Evolutionary conservation across 2,113 vertebrate genomes (phyloP).

Genomic region (Prionailurus bengalensis): DNA sequence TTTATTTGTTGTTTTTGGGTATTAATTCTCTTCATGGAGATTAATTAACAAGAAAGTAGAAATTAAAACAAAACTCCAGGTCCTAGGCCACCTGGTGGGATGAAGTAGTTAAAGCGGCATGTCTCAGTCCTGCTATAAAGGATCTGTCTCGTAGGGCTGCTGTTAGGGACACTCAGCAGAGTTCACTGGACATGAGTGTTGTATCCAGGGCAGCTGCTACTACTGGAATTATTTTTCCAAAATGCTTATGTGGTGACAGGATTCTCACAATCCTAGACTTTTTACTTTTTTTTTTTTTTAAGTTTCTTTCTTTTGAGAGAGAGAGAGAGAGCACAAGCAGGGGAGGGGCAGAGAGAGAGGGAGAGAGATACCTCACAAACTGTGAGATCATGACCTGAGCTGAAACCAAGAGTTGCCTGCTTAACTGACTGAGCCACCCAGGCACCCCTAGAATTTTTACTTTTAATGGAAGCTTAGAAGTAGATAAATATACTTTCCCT

Average conservation of each 20-base stretch:
- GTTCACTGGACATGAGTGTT: no score
- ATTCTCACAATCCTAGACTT: neutral
- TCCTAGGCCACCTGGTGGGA: neutral
- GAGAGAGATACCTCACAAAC: no score
- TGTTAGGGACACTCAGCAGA: neutral
- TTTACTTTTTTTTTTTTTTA: no score
- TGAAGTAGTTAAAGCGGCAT: no score
- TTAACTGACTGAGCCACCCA: no score
- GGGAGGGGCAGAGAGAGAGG: no score
- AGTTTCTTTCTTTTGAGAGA: no score
- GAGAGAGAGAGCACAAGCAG: no score
- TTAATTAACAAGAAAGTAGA: neutral
- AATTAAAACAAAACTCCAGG: neutral
- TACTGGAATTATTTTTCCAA: neutral
- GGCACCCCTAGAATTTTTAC: neutral
- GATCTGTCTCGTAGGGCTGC: fast-evolving
- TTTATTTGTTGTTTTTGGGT: neutral
- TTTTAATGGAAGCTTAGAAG: neutral
- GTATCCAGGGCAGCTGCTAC: neutral
- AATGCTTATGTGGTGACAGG: neutral
- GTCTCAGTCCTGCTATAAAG: neutral
- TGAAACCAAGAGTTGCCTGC: no score
- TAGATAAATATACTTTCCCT: neutral
- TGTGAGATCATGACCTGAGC: no score
- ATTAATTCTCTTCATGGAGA: neutral